Conservation (phyloP, 2,113 vertebrate species). For the Pyxicephalus adspersus region DNA sequence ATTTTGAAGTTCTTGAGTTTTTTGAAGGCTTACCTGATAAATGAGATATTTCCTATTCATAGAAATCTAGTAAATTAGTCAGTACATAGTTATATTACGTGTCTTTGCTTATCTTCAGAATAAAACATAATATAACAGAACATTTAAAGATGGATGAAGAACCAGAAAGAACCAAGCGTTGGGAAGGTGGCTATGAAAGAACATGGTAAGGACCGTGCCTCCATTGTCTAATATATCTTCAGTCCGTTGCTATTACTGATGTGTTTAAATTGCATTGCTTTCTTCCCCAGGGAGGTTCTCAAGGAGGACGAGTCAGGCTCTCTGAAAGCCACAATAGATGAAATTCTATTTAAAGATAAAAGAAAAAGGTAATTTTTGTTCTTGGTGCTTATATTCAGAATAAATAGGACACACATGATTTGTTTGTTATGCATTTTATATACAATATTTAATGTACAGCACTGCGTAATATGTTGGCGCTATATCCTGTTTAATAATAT, state of each 20-base stretch:
- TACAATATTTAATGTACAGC: no score
- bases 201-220: slow-evolving; percentile 75
- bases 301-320: slow-evolving; percentile 97
- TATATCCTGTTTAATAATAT: no score
- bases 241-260: slow-evolving; percentile 24
- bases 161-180: slow-evolving; percentile 91
- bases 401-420: no score
- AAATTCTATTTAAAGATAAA: slow-evolving; percentile 94
- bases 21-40: no score
- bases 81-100: no score
- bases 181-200: slow-evolving; percentile 98
- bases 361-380: slow-evolving; percentile 81
- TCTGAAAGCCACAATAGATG: slow-evolving; percentile 92
- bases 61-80: no score
- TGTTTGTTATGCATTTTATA: no score
- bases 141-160: slow-evolving; percentile 87
- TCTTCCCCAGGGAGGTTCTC: slow-evolving; percentile 84
- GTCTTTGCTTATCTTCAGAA: not conserved
- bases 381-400: no score
- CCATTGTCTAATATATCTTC: not conserved
- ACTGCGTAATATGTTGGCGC: no score
- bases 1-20: no score
- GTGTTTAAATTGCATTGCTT: slow-evolving; percentile 4
- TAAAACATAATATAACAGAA: not conserved
- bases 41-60: no score